Conservation (phyloP, 2,888 invertebrate species). For the Drosophila vallismaia region DNA sequence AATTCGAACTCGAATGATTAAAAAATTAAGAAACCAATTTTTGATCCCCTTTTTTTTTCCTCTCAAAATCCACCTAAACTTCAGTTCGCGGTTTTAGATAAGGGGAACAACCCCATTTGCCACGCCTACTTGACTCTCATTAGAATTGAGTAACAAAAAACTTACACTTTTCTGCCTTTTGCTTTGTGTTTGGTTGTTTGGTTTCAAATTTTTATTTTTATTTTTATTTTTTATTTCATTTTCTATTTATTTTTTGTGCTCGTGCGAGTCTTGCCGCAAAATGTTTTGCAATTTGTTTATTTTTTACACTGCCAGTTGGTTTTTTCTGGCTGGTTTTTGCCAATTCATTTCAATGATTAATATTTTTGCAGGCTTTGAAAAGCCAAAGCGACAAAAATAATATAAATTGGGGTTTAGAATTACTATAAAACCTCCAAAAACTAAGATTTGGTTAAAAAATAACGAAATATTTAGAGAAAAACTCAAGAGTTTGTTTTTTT, state of each 20-base stretch:
- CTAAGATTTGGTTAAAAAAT: too few species aligned
- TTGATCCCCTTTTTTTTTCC: background rate
- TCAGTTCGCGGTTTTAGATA: background rate
- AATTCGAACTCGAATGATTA: too few species aligned
- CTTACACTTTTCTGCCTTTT: conserved; percentile 9
- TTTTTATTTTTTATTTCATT: background rate
- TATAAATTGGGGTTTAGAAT: background rate
- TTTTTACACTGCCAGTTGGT: conserved; percentile 11
- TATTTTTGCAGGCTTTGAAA: background rate
- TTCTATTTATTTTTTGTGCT: background rate
- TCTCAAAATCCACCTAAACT: background rate
- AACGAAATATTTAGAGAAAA: too few species aligned
- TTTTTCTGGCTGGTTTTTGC: conserved; percentile 2
- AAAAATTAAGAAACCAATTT: background rate
- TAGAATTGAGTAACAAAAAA: conserved; percentile 25
- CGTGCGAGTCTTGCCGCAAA: conserved; percentile 9
- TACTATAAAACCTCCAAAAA: too few species aligned
- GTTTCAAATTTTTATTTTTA: conserved; percentile 4
- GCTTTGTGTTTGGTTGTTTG: conserved; percentile 7
- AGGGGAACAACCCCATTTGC: conserved; percentile 12
- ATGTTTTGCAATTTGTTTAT: conserved; percentile 36
- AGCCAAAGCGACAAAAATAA: background rate
- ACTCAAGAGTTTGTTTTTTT: too few species aligned
- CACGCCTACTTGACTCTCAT: conserved; percentile 17
- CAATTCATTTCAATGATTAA: conserved; percentile 16